phyloP scores from a whole-genome alignment of 2,888 invertebrate genomes.

The Eucera pruinosa region DNA sequence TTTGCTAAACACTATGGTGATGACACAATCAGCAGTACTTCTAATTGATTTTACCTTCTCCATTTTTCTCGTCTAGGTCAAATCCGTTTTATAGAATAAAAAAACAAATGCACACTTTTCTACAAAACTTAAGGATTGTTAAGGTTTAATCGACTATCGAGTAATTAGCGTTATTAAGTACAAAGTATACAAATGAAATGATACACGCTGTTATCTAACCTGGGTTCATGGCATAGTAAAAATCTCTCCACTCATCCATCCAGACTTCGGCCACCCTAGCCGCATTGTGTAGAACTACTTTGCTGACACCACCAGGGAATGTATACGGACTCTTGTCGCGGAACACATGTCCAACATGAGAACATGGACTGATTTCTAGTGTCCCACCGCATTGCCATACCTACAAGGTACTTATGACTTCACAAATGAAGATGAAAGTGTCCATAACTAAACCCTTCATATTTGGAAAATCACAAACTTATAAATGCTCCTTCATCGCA shows the following conservation, averaged over 20 bases:
- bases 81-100: neutral
- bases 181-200: constrained; percentile 56
- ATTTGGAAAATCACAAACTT: constrained; percentile 21
- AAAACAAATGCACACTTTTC: constrained; percentile 37
- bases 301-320: constrained; percentile 99
- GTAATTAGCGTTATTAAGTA: constrained; percentile 17
- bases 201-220: constrained; percentile 87
- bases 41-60: constrained; percentile 11
- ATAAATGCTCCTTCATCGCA: neutral
- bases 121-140: neutral
- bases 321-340: constrained; percentile 99
- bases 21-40: constrained; percentile 1
- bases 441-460: constrained; percentile 17
- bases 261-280: constrained; percentile 99
- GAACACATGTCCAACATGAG: constrained; percentile 98
- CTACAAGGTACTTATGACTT: constrained; percentile 85
- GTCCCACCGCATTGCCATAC: constrained; percentile 99
- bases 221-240: constrained; percentile 99
- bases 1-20: constrained; percentile 1
- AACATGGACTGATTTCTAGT: constrained; percentile 97
- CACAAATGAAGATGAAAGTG: constrained; percentile 54
- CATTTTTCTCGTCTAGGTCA: neutral
- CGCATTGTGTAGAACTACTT: constrained; percentile 98
- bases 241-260: constrained; percentile 99
- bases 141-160: neutral